Conservation (phyloP, 2,797 vertebrate species). For the Dendrocincla tyrannina region DNA sequence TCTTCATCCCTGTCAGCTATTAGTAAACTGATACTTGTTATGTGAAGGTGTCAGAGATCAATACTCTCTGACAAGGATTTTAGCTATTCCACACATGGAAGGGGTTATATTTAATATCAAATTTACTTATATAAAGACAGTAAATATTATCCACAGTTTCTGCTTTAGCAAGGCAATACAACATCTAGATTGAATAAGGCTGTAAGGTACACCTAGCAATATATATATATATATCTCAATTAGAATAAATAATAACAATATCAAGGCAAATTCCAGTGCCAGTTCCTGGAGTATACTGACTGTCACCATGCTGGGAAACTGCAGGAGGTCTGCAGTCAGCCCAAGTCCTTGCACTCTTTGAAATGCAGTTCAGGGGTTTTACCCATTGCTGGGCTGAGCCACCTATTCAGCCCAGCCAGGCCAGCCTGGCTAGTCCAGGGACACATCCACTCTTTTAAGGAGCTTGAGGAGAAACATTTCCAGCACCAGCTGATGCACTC, state of each 20-base stretch:
- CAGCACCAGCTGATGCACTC: neutral
- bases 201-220: neutral
- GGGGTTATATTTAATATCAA: neutral
- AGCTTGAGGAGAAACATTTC: neutral
- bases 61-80: neutral
- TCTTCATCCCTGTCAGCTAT: neutral
- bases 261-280: neutral
- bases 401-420: no score
- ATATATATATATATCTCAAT: neutral
- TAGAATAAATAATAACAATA: neutral
- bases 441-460: neutral
- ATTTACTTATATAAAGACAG: neutral
- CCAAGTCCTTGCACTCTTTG: neutral
- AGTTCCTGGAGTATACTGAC: accelerated
- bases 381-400: neutral
- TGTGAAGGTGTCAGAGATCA: neutral
- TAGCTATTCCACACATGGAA: neutral
- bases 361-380: neutral
- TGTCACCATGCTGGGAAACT: accelerated
- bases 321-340: neutral
- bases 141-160: neutral
- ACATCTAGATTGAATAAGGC: neutral
- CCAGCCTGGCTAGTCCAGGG: neutral
- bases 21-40: neutral
- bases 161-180: neutral